Evolutionary conservation across 2,113 vertebrate species (phyloP).

Genomic region (Megaceryle torquata): DNA sequence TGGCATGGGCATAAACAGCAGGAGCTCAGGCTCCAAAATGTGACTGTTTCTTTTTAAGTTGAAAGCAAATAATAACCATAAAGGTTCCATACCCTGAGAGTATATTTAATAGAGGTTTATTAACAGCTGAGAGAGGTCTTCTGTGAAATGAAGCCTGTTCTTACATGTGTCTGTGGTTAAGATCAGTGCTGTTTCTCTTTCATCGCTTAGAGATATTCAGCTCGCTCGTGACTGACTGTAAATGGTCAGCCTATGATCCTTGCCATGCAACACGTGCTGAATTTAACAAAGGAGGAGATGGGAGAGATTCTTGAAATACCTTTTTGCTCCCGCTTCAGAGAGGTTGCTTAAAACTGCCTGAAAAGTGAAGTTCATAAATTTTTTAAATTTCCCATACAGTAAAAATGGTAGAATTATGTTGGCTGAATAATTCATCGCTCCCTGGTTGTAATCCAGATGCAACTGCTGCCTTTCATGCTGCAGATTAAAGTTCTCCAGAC

Average conservation of each 20-base stretch:
- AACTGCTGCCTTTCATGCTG: constrained; percentile 17
- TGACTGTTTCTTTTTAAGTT: not conserved
- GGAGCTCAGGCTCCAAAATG: not conserved
- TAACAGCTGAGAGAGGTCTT: not conserved
- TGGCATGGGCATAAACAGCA: fast-evolving
- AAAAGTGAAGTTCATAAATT: not conserved
- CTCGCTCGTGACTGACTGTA: not conserved
- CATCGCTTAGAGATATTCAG: not conserved
- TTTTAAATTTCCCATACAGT: not conserved
- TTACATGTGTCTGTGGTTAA: not conserved
- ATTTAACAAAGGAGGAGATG: not conserved
- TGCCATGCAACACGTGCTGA: not conserved
- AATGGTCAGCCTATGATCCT: not conserved
- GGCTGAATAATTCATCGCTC: constrained; percentile 40
- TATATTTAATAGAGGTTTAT: not conserved
- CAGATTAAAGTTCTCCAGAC: not conserved
- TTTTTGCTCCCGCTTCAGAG: not conserved
- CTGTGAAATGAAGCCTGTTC: not conserved
- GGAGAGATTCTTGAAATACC: not conserved
- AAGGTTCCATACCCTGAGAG: not conserved
- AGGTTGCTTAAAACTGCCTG: not conserved
- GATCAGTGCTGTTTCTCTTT: not conserved
- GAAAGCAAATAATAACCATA: not conserved
- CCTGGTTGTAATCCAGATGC: not conserved
- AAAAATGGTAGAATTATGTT: not conserved